Conservation (phyloP, 2,888 invertebrate species). For the Margaritifera margaritifera region DNA sequence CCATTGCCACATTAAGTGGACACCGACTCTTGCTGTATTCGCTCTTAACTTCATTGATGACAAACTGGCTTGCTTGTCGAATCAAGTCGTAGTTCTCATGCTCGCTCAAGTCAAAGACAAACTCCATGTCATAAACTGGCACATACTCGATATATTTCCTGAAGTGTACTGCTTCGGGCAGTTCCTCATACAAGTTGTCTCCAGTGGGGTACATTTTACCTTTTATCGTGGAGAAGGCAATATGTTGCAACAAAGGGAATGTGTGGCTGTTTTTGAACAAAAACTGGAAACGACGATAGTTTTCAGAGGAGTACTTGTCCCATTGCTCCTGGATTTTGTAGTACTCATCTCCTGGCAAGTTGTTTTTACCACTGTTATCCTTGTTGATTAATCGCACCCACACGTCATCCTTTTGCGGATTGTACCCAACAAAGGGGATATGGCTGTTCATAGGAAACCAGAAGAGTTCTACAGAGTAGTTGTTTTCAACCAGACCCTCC, state of each 20-base stretch:
- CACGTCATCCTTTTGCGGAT: no score
- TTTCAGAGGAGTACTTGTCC: no score
- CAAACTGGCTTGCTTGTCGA: conserved; percentile 7
- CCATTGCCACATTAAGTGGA: conserved; percentile 9
- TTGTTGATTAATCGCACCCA: no score
- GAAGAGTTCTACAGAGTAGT: conserved; percentile 5
- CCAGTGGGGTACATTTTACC: neutral
- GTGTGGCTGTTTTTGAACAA: neutral
- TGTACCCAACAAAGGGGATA: no score
- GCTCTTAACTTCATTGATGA: conserved; percentile 10
- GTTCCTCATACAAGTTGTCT: conserved; percentile 6
- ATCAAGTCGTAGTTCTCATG: conserved; percentile 7
- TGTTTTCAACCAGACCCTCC: conserved; percentile 7
- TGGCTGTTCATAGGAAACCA: no score
- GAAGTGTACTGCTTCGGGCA: conserved; percentile 15
- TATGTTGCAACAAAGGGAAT: no score
- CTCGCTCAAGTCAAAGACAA: conserved; percentile 11
- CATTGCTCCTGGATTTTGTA: no score
- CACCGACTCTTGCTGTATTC: conserved; percentile 5
- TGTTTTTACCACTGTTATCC: no score
- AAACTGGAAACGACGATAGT: no score
- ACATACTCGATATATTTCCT: conserved; percentile 8
- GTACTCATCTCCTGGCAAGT: no score
- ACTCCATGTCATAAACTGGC: conserved; percentile 10
- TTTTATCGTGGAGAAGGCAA: conserved; percentile 4